Conservation (phyloP, 2,888 invertebrate species). For the Drosophila merina region DNA sequence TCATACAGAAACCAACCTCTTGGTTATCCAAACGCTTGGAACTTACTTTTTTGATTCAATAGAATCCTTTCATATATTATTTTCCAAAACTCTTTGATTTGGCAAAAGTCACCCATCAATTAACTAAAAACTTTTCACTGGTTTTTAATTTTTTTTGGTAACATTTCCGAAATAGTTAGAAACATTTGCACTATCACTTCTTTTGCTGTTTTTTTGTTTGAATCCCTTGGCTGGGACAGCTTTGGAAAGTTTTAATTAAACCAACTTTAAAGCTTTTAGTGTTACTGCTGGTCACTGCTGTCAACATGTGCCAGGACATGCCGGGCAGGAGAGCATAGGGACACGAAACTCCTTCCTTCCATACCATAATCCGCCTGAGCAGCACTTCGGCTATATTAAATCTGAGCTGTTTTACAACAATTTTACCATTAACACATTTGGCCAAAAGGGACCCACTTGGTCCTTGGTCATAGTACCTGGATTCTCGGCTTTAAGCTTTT, state of each 20-base stretch:
- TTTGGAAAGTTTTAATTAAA: conserved; percentile 68
- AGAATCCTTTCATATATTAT: not conserved
- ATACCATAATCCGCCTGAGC: conserved; percentile 4
- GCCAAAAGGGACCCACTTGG: conserved; percentile 15
- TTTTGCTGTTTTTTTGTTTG: not conserved
- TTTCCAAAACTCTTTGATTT: conserved; percentile 9
- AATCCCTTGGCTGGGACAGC: conserved; percentile 23
- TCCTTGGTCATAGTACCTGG: conserved; percentile 3
- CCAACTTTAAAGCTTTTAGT: conserved; percentile 70
- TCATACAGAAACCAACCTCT: no score
- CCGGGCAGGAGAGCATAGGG: conserved; percentile 15
- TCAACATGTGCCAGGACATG: conserved; percentile 44
- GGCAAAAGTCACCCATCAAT: conserved; percentile 14
- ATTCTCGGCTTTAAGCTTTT: conserved; percentile 31
- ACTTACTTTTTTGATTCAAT: no score
- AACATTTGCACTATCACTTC: conserved; percentile 15
- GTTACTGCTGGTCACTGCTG: conserved; percentile 50
- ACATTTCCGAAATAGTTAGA: conserved; percentile 3
- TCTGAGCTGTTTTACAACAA: conserved; percentile 53
- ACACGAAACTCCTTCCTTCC: not conserved
- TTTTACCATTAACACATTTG: conserved; percentile 66
- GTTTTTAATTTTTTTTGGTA: not conserved
- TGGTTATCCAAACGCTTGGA: no score
- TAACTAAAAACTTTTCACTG: conserved; percentile 16
- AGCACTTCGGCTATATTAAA: conserved; percentile 46